These are phyloP conservation scores for Scaptomyza pallida DNA, from an alignment of 1,140 invertebrate genomes.

Conservation along the genomic window DNA sequence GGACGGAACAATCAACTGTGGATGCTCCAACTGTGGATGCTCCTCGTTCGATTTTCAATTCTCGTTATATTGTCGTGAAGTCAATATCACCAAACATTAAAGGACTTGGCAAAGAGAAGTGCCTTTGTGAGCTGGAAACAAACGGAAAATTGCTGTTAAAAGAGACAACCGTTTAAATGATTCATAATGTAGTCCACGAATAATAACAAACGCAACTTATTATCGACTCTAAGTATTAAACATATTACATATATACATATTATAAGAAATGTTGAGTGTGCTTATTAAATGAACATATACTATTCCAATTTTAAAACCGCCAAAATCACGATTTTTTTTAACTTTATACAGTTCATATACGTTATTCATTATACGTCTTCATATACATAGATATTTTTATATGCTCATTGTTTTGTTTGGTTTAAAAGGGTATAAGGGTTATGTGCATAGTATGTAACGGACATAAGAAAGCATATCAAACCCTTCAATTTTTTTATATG, in stretches of 20 bases:
- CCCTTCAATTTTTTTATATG: too few species aligned
- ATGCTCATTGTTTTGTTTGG: too few species aligned
- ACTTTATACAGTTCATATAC: too few species aligned
- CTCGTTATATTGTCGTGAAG: conserved; percentile 62
- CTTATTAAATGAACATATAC: conserved; percentile 22
- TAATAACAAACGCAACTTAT: conserved; percentile 1
- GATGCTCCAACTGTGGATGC: conserved; percentile 51
- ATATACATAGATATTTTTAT: too few species aligned
- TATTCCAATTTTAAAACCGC: conserved; percentile 36
- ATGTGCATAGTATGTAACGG: too few species aligned
- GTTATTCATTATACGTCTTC: too few species aligned
- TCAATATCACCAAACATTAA: conserved; percentile 26
- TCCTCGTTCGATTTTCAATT: conserved; percentile 22
- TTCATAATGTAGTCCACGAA: conserved; percentile 28
- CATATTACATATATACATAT: conserved; percentile 19
- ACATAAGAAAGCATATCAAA: too few species aligned
- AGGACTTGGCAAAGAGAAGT: conserved; percentile 8
- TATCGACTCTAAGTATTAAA: conserved; percentile 3
- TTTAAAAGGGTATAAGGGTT: too few species aligned
- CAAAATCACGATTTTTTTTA: too few species aligned
- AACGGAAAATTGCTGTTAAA: conserved; percentile 51
- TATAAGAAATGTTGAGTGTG: conserved; percentile 24
- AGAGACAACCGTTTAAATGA: conserved; percentile 63
- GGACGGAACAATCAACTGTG: conserved; percentile 67
- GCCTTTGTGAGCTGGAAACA: conserved; percentile 26